These are phyloP conservation scores for Pelobates cultripes DNA, from an alignment of 2,797 vertebrate species.

Conservation along the genomic window DNA sequence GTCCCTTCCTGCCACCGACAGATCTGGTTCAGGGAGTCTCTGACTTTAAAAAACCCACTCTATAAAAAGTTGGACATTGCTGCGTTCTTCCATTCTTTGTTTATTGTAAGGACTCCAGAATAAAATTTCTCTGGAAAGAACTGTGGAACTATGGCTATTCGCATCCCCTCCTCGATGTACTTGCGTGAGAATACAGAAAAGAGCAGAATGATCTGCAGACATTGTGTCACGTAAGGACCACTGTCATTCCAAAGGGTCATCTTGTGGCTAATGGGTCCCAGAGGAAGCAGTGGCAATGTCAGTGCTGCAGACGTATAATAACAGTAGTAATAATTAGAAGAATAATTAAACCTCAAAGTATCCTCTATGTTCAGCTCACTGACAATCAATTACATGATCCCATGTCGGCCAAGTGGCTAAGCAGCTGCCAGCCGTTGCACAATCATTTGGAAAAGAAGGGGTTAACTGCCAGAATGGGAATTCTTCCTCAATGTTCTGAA, in stretches of 20 bases:
- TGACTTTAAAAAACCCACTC: too few relatives aligned
- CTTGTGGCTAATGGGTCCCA: constrained; percentile 42
- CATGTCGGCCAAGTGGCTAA: not conserved
- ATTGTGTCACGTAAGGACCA: constrained; percentile 25
- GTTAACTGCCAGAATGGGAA: too few relatives aligned
- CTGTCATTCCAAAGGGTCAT: constrained; percentile 23
- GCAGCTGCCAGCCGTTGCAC: not conserved
- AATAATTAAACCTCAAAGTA: not conserved
- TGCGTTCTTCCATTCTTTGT: not conserved
- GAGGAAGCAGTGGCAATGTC: constrained; percentile 10
- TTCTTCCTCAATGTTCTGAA: too few relatives aligned
- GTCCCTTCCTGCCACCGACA: too few relatives aligned
- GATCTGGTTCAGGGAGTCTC: too few relatives aligned
- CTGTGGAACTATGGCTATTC: not conserved
- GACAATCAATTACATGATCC: not conserved
- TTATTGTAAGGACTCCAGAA: not conserved
- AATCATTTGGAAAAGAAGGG: too few relatives aligned
- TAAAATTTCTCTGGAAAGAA: not conserved
- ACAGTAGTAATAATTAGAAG: not conserved
- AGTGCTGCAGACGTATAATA: not conserved
- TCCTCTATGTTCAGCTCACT: not conserved
- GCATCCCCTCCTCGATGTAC: not conserved
- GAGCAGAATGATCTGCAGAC: not conserved
- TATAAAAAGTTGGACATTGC: too few relatives aligned
- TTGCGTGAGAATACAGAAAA: constrained; percentile 26